Conservation (phyloP, 1,140 invertebrate species). For the Diachasmimorpha longicaudata region DNA sequence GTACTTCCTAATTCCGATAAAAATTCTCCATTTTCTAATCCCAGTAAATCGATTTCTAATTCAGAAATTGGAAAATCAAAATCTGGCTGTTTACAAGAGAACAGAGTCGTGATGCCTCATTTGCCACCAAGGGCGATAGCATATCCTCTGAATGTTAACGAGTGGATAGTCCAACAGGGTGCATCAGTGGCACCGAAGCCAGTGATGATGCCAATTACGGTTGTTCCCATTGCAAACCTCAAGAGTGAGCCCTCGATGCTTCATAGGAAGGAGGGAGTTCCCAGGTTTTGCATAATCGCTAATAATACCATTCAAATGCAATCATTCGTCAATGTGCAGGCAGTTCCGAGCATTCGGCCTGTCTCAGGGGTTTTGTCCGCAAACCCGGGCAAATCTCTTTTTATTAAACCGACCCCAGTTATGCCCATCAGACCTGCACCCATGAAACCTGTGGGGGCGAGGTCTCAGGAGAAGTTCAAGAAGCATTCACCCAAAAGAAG, state of each 20-base stretch:
- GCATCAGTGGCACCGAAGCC: conserved; percentile 38
- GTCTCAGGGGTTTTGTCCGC: neutral
- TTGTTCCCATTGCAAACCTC: conserved; percentile 54
- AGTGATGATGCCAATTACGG: conserved; percentile 47
- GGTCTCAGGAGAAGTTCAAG: neutral
- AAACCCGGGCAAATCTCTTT: neutral
- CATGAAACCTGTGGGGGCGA: too few species aligned
- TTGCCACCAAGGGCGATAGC: conserved; percentile 24
- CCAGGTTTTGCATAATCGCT: conserved; percentile 55
- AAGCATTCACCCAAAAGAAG: neutral
- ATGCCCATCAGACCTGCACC: neutral
- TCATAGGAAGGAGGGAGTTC: conserved; percentile 53
- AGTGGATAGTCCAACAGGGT: conserved; percentile 38
- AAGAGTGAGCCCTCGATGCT: conserved; percentile 53
- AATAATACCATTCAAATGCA: conserved; percentile 30
- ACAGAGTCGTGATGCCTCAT: conserved; percentile 27
- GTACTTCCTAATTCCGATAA: neutral
- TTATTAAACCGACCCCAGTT: neutral
- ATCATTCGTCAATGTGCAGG: neutral
- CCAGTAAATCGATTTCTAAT: too few species aligned
- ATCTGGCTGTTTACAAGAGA: neutral
- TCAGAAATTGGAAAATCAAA: neutral
- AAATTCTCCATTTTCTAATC: neutral
- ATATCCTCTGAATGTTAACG: conserved; percentile 39
- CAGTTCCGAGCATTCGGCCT: neutral